phyloP scores from a whole-genome alignment of 2,113 vertebrate species.

The Mus musculus region DNA sequence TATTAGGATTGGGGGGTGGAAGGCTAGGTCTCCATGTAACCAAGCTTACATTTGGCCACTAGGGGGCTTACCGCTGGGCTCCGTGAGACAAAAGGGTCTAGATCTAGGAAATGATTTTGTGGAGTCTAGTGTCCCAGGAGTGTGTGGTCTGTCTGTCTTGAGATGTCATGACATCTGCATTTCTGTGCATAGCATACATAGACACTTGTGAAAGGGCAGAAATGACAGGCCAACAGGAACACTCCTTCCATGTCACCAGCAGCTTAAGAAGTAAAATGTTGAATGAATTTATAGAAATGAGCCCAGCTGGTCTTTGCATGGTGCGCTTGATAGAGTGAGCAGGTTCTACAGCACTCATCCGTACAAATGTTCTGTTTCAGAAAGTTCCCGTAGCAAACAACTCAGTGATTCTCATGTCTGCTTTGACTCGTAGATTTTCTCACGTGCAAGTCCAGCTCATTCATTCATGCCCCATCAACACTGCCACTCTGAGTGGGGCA shows the following conservation, averaged over 20 bases:
- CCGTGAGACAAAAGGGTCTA: background rate
- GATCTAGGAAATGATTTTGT: background rate
- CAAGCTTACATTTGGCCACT: background rate
- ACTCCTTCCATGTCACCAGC: background rate
- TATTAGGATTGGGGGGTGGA: background rate
- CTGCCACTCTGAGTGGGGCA: background rate
- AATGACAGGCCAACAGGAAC: background rate
- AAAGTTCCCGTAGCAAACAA: background rate
- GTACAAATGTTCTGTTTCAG: background rate
- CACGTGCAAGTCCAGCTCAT: background rate
- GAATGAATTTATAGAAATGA: background rate
- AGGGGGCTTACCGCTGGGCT: background rate
- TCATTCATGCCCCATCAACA: background rate
- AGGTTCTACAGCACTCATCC: background rate
- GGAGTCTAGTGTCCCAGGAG: background rate
- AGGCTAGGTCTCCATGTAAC: background rate
- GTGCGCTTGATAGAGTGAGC: background rate
- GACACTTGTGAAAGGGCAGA: background rate
- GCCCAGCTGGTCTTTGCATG: background rate
- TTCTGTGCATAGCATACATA: background rate
- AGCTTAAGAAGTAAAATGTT: background rate
- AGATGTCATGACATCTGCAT: background rate
- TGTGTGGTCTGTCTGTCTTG: too few species aligned
- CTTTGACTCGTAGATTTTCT: background rate
- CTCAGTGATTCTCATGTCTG: background rate